Conservation (phyloP, 2,888 invertebrate species). For the Drosophila sordidula region DNA sequence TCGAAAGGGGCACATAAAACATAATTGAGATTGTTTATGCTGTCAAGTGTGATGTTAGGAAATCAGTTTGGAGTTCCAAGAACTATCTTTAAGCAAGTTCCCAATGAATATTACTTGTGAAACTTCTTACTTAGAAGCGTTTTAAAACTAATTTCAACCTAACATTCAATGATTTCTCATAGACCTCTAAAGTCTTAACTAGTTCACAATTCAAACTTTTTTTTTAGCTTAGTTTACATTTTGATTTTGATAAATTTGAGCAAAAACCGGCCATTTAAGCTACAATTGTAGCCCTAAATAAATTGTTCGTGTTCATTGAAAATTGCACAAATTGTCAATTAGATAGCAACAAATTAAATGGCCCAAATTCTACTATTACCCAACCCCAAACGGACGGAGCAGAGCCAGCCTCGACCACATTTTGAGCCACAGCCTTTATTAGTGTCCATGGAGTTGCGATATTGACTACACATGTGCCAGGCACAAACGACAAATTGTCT, state of each 20-base stretch:
- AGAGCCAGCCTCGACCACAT: conserved; percentile 12
- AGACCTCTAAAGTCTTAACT: no score
- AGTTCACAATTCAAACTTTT: background rate
- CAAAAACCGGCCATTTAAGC: background rate
- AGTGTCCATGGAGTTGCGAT: conserved; percentile 43
- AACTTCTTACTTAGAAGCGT: no score
- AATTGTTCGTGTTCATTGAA: conserved; percentile 41
- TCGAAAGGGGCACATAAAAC: conserved; percentile 56
- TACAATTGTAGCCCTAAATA: conserved; percentile 19
- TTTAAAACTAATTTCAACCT: no score
- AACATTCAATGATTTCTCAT: no score
- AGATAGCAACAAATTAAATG: conserved; percentile 58
- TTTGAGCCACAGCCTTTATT: conserved; percentile 14
- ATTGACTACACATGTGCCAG: conserved; percentile 46
- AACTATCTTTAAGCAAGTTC: background rate
- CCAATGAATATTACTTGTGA: no score
- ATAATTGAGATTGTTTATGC: conserved; percentile 71
- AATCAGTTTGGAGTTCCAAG: background rate
- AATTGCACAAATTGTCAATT: conserved; percentile 68
- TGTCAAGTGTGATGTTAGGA: conserved; percentile 16
- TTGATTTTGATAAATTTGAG: conserved; percentile 16
- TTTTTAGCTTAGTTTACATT: background rate
- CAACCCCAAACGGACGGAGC: background rate
- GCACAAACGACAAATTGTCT: conserved; percentile 36
- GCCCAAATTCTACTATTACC: conserved; percentile 38